phyloP scores from a whole-genome alignment of 2,888 invertebrate species.

The Drosophila histrio region DNA sequence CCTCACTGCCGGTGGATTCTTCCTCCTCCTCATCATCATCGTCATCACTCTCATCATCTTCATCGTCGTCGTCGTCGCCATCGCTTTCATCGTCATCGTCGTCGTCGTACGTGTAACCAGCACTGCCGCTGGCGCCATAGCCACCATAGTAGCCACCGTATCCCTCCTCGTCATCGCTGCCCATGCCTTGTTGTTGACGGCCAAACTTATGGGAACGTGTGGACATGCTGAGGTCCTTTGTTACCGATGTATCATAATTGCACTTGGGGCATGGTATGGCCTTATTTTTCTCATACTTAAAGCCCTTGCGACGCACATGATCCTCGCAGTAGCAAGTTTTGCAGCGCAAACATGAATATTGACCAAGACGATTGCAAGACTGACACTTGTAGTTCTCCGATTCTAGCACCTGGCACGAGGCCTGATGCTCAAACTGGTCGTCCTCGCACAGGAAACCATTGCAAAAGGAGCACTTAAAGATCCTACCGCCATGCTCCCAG shows the following conservation, averaged over 20 bases:
- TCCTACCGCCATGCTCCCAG: constrained; percentile 97
- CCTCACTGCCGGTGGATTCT: constrained; percentile 64
- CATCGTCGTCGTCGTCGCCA: constrained; percentile 66
- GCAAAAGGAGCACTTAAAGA: constrained; percentile 96
- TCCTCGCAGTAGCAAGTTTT: constrained; percentile 98
- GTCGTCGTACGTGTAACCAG: constrained; percentile 83
- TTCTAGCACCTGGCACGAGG: constrained; percentile 97
- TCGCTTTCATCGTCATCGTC: constrained; percentile 72
- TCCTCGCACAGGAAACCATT: constrained; percentile 90
- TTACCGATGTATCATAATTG: constrained; percentile 95
- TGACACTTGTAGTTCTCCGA: constrained; percentile 98
- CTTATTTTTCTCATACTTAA: constrained; percentile 93
- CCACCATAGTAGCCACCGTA: constrained; percentile 83
- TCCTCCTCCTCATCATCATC: constrained; percentile 65
- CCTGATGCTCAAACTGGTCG: constrained; percentile 92
- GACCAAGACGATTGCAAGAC: constrained; percentile 96
- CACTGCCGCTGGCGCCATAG: constrained; percentile 85
- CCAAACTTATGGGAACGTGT: constrained; percentile 96
- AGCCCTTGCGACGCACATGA: constrained; percentile 95
- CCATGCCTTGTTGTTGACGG: constrained; percentile 89
- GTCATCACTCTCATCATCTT: constrained; percentile 61
- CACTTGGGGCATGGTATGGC: constrained; percentile 97
- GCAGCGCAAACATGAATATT: constrained; percentile 97
- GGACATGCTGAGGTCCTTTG: constrained; percentile 97
- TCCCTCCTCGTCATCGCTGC: constrained; percentile 87